Evolutionary conservation across 2,797 vertebrate species (phyloP).

Genomic region (Momotus momota): DNA sequence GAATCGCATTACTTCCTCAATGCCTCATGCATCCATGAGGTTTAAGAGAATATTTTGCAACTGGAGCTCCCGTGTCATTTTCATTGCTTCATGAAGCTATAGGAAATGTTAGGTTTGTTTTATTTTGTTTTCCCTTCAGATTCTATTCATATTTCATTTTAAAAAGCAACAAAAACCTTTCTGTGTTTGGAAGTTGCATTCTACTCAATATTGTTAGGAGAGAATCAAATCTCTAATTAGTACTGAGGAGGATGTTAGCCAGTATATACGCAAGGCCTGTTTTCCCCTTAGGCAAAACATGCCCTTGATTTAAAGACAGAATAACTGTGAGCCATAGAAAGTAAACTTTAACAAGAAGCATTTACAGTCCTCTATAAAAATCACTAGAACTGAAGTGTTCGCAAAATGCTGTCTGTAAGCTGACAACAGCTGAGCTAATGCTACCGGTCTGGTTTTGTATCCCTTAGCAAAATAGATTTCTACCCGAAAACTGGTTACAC

Average conservation of each 20-base stretch:
- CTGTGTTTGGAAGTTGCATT: neutral
- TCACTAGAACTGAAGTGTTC: neutral
- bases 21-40: neutral
- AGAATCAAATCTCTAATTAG: conserved; percentile 4
- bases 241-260: neutral
- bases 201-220: neutral
- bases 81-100: neutral
- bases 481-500: neutral
- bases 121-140: neutral
- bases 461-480: neutral
- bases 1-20: neutral
- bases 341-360: neutral
- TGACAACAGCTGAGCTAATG: neutral
- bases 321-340: neutral
- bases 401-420: neutral
- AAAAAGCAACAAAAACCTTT: neutral
- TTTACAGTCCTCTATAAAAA: neutral
- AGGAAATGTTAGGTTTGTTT: neutral
- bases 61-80: neutral
- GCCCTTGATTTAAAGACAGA: conserved; percentile 29
- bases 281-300: conserved; percentile 2
- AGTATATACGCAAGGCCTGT: neutral
- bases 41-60: neutral
- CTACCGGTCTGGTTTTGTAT: neutral
- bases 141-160: neutral